Conservation (phyloP, 2,797 vertebrate species). For the Takifugu rubripes region DNA sequence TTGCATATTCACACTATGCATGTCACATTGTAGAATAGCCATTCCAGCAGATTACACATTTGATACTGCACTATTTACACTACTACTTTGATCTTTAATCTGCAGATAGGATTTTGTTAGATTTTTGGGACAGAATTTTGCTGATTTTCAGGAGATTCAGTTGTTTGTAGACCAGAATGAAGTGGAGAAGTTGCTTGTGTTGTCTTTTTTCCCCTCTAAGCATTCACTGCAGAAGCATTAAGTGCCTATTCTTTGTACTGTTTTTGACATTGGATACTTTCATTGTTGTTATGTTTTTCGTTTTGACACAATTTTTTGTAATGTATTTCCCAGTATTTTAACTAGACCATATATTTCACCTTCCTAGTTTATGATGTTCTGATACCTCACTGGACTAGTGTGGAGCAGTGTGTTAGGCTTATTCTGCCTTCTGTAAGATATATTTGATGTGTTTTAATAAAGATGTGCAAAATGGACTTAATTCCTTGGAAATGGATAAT, state of each 20-base stretch:
- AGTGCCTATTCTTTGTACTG: constrained; percentile 72
- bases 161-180: constrained; percentile 42
- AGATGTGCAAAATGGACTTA: constrained; percentile 10
- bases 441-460: constrained; percentile 16
- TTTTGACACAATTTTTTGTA: constrained; percentile 29
- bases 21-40: constrained; percentile 66
- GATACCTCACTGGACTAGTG: constrained; percentile 16
- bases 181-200: constrained; percentile 41
- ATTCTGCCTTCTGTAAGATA: constrained; percentile 28
- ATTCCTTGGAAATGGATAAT: constrained; percentile 16
- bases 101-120: constrained; percentile 41
- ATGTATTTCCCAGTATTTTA: constrained; percentile 20
- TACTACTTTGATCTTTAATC: constrained; percentile 50
- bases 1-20: constrained; percentile 62
- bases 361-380: constrained; percentile 22
- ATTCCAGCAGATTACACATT: constrained; percentile 58
- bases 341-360: constrained; percentile 29
- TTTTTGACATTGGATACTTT: constrained; percentile 36
- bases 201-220: constrained; percentile 13
- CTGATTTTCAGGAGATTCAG: constrained; percentile 37
- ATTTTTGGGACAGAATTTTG: constrained; percentile 42
- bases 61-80: constrained; percentile 61
- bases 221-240: constrained; percentile 55
- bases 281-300: constrained; percentile 18
- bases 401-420: constrained; percentile 33